Evolutionary conservation across 2,888 invertebrate genomes (phyloP), one percentile per base, ranked within the genome.

Genomic region (Scotopteryx bipunctaria): DNA sequence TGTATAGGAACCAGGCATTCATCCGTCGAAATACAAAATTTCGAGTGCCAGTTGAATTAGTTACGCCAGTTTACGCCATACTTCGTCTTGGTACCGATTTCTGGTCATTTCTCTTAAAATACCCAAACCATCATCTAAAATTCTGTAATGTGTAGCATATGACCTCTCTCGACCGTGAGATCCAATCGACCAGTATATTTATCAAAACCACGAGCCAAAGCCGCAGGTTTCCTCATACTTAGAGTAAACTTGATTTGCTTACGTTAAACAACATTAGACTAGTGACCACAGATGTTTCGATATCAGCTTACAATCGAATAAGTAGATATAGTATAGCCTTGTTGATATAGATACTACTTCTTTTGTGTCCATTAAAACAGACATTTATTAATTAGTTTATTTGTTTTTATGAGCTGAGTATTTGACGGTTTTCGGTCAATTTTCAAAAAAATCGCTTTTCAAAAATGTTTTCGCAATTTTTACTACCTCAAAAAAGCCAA

Each of bases 141-240:
- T 5, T 23, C 23, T 23, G n/a, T 25, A 25, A 15, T 15, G 8
- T 8, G 2, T 31, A 15, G 14, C 14, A 3, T 31, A 14, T 13
- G 16, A 40, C 38, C 38, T 40, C 27, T 8, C 2, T 11, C 11
- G 43, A 35, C 43, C 43, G 23, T 43, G 43, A 43, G 23, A 43
- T 25, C 16, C 4, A 23, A 14, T 16, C 27, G 5, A 23, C 6
- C 15, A 11, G 9, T 42, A 29, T 13, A 35, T 35, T 35, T 29
- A 44, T 23, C 33, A 8, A 43, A 38, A 59, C 59, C 60, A 48
- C 59, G 63, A 46, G 53, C 61, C 55, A 40, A 64, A 66, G 19
- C 67, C 69, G 21, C 63, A 61, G 38, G 61, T 67, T 76, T 78
- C 74, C 77, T 74, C 69, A 67, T 73, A 55, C 61, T 67, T 57